Percentiles rank a stretch among this genome's conserved stretches.
Conservation (phyloP, 2,888 invertebrate species). For the Caenorhabditis sulstoni region DNA sequence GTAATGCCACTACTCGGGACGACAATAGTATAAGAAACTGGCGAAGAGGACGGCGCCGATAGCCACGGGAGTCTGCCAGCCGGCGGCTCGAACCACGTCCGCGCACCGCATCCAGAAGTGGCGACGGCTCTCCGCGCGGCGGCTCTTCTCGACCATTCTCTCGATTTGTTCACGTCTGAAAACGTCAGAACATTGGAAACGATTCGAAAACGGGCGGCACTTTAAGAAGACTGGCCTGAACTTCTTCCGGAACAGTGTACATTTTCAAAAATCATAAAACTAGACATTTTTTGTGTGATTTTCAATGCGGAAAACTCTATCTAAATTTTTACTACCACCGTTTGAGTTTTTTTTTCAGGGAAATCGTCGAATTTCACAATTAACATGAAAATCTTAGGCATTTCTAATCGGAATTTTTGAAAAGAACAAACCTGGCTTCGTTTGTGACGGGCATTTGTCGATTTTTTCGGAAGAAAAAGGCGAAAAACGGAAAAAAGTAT, state of each 20-base stretch:
- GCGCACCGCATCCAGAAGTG: slow-evolving; percentile 5
- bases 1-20: neutral
- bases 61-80: slow-evolving; percentile 31
- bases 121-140: slow-evolving; percentile 42
- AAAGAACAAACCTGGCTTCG: neutral
- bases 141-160: slow-evolving; percentile 63
- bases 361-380: too few species aligned
- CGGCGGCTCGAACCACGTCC: neutral
- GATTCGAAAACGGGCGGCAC: too few species aligned
- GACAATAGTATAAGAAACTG: slow-evolving; percentile 18
- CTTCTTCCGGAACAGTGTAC: too few species aligned
- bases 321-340: too few species aligned
- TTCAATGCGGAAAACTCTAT: too few species aligned
- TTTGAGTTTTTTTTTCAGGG: too few species aligned
- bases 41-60: slow-evolving; percentile 50
- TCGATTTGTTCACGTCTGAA: slow-evolving; percentile 66
- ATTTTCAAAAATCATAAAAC: too few species aligned
- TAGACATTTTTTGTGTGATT: too few species aligned
- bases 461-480: neutral
- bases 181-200: too few species aligned
- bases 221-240: too few species aligned
- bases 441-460: neutral
- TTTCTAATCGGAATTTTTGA: neutral
- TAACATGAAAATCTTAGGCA: too few species aligned
- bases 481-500: slow-evolving; percentile 2